phyloP scores from a whole-genome alignment of 2,797 vertebrate genomes.

The Tamandua tetradactyla region DNA sequence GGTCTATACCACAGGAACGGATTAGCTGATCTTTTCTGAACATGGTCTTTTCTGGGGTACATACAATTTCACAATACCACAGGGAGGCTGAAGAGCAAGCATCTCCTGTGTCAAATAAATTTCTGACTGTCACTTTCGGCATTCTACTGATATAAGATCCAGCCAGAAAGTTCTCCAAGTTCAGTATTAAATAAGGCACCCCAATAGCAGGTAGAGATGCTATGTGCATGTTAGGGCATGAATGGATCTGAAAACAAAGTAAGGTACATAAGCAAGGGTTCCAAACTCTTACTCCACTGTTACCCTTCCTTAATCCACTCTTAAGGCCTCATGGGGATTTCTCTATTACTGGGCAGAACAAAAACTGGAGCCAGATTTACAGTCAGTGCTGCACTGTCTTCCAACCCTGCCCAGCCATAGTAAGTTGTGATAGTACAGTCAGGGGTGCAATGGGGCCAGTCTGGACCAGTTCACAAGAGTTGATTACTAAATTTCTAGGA shows the following conservation, averaged over 20 bases:
- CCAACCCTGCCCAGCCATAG: neutral
- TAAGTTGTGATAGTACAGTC: neutral
- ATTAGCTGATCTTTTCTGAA: too few relatives aligned
- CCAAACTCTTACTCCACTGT: neutral
- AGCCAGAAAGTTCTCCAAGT: neutral
- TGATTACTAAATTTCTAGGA: neutral
- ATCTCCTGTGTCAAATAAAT: neutral
- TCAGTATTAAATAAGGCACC: neutral
- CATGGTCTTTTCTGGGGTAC: too few relatives aligned
- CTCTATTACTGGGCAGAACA: too few relatives aligned
- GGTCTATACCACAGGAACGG: too few relatives aligned
- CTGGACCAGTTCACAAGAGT: neutral
- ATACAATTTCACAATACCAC: too few relatives aligned
- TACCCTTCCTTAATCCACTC: neutral
- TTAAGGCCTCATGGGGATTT: neutral
- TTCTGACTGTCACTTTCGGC: neutral
- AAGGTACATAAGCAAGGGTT: neutral
- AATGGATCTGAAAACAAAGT: neutral
- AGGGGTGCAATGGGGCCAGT: too few relatives aligned
- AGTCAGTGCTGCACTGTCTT: neutral
- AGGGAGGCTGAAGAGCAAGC: too few relatives aligned
- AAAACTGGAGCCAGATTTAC: neutral
- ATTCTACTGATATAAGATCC: neutral
- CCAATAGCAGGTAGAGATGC: neutral
- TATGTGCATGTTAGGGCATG: neutral